Percentiles rank a stretch among this genome's conserved stretches.
Conservation (phyloP, 2,113 vertebrate genomes). For the Heloderma charlesbogerti region DNA sequence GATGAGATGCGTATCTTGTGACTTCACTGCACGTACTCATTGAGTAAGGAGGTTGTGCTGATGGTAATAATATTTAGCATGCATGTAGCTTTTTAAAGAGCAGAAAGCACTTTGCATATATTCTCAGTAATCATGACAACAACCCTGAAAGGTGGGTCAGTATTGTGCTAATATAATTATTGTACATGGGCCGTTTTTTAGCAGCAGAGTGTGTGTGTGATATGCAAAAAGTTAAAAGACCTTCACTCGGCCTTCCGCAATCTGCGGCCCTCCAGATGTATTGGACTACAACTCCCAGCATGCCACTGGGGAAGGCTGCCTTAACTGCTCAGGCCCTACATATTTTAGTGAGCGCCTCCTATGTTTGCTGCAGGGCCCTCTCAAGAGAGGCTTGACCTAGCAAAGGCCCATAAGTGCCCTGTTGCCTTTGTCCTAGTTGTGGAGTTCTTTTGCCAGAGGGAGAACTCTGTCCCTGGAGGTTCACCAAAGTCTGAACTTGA, state of each 20-base stretch:
- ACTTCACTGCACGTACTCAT: not conserved
- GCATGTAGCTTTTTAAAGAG: not conserved
- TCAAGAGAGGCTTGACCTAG: constrained; percentile 20
- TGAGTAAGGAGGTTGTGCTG: not conserved
- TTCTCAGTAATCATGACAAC: not conserved
- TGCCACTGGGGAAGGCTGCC: too few species aligned
- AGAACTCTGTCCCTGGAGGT: not conserved
- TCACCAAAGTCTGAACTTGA: not conserved
- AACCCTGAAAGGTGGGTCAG: not conserved
- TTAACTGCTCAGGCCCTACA: not conserved
- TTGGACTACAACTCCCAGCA: too few species aligned
- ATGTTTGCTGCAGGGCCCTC: not conserved
- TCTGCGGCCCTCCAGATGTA: too few species aligned
- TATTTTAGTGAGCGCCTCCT: too few species aligned
- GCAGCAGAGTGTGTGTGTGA: not conserved
- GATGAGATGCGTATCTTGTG: not conserved
- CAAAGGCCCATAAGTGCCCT: not conserved
- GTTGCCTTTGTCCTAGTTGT: not conserved
- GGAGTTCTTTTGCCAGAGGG: not conserved
- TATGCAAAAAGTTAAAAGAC: not conserved
- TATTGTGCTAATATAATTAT: too few species aligned
- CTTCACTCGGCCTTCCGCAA: too few species aligned
- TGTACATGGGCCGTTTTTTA: too few species aligned
- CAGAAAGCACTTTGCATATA: not conserved
- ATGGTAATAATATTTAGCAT: not conserved